These are phyloP conservation scores for Spisula solida DNA, from an alignment of 2,888 invertebrate species.

Conservation along the genomic window DNA sequence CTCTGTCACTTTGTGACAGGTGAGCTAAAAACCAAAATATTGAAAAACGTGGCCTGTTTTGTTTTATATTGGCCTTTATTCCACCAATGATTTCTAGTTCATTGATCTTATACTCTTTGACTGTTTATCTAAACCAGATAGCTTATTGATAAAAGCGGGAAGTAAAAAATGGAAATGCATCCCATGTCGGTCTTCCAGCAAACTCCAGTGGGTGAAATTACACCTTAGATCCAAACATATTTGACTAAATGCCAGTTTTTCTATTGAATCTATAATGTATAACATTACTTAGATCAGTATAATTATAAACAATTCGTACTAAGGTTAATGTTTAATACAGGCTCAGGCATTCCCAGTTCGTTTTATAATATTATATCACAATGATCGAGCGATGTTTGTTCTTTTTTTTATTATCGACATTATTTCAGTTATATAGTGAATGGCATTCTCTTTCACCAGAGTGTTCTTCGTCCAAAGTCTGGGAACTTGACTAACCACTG, in stretches of 20 bases:
- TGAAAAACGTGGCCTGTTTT: no score
- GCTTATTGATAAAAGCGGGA: conserved; percentile 12
- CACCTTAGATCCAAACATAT: not conserved
- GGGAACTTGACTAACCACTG: no score
- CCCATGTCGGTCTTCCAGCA: not conserved
- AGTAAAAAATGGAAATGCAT: not conserved
- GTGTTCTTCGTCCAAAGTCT: no score
- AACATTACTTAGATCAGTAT: not conserved
- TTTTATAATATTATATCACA: no score
- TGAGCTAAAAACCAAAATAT: no score
- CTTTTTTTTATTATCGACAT: no score
- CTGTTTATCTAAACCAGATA: conserved; percentile 15
- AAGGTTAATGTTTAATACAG: not conserved
- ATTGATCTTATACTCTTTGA: conserved; percentile 9
- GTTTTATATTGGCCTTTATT: not conserved
- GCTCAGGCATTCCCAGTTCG: not conserved
- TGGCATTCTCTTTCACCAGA: no score
- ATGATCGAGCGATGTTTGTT: no score
- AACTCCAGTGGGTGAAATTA: conserved; percentile 8
- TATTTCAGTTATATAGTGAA: no score
- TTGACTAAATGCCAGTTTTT: conserved; percentile 4
- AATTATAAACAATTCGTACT: not conserved
- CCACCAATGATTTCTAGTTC: not conserved
- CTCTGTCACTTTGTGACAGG: no score
- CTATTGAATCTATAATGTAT: not conserved